A percentile compares a stretch with the other conserved stretches of the same genome.
Conservation (phyloP, 1,140 invertebrate species). For the Caenorhabditis remanei region DNA sequence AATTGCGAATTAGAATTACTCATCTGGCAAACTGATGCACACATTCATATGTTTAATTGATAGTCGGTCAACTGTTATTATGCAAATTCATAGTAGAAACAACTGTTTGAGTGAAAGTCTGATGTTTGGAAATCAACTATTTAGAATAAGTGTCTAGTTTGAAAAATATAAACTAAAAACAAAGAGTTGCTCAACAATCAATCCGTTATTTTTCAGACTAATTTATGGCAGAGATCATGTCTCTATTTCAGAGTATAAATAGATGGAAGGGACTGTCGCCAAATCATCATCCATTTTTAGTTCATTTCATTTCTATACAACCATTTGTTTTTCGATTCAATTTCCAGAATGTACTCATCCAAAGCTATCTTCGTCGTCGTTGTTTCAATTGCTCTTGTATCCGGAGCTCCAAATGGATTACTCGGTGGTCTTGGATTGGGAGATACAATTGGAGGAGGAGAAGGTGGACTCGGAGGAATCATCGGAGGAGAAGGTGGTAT, state of each 20-base stretch:
- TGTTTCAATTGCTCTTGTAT: background rate
- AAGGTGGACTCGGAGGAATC: background rate
- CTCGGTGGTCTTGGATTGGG: background rate
- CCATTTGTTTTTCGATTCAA: no score
- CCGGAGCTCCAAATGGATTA: background rate
- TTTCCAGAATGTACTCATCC: constrained; percentile 4
- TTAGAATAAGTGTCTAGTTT: background rate
- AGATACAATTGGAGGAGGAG: background rate
- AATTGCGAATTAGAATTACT: no score
- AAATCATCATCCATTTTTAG: background rate
- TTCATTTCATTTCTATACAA: no score
- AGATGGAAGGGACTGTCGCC: no score
- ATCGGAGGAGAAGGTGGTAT: background rate
- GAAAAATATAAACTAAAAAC: background rate
- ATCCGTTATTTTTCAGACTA: background rate
- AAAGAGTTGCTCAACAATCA: background rate
- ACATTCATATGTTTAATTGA: background rate
- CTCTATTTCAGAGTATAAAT: background rate
- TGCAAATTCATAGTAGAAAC: background rate
- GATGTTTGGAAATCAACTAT: background rate
- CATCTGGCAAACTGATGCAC: no score
- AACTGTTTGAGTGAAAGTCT: background rate
- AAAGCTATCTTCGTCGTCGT: background rate
- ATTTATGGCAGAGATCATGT: background rate
- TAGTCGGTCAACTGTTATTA: background rate